Conservation (phyloP, 2,888 invertebrate genomes). For the Microchrysa polita region DNA sequence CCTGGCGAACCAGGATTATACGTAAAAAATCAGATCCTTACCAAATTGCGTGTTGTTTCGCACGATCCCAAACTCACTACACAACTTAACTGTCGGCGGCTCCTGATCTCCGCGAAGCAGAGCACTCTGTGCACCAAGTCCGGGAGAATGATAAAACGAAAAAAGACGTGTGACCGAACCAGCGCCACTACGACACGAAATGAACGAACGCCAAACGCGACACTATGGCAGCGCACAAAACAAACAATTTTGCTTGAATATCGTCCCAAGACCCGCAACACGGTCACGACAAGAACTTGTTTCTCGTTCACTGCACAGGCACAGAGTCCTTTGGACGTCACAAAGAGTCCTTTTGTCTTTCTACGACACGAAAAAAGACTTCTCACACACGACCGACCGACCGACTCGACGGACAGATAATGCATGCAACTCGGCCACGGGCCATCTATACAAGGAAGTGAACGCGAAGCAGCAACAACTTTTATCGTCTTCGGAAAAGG, state of each 20-base stretch:
- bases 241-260: too few relatives aligned
- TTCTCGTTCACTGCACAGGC: not conserved
- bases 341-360: too few relatives aligned
- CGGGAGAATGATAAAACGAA: not conserved
- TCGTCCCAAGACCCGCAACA: not conserved
- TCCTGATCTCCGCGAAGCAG: not conserved
- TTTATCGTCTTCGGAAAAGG: not conserved
- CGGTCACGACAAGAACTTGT: not conserved
- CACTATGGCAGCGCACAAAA: conserved; percentile 4
- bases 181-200: not conserved
- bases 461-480: not conserved
- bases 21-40: not conserved
- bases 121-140: not conserved
- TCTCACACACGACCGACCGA: conserved; percentile 1
- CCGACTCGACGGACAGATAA: not conserved
- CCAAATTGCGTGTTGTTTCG: not conserved
- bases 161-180: not conserved
- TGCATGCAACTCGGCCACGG: too few relatives aligned
- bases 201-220: not conserved
- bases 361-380: not conserved
- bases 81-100: not conserved
- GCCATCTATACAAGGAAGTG: too few relatives aligned
- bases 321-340: too few relatives aligned
- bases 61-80: not conserved
- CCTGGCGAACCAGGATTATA: not conserved